Evolutionary conservation across 2,888 invertebrate genomes (phyloP), one percentile per base, ranked within the genome.

Genomic region (Luffia ferchaultella): DNA sequence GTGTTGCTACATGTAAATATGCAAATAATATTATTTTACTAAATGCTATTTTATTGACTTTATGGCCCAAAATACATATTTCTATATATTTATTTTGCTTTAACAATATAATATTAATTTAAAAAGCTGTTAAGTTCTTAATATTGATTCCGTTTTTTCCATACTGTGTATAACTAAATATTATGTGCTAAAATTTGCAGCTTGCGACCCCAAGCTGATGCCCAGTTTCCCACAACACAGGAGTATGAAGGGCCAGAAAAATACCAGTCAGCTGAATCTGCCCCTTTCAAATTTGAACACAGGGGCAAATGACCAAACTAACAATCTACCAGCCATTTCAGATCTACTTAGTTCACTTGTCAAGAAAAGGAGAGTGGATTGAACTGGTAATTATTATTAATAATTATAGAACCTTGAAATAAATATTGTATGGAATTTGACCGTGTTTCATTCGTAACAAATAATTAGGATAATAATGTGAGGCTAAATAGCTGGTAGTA

Each of bases 151-250:
- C 12, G 16, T 43, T 43, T 43, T 43, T 7, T 43, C 5, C n/a
- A 43, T 43, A 43, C n/a, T 7, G n/a, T n/a, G 12, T 7, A 40
- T 40, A 40, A 12, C 41, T 40, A 7, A 17, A n/a, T 17, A 3
- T n/a, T 5, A 43, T 43, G 17, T n/a, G 5, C 30, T 30, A 7
- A 7, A 7, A 30, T 30, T 85, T 85, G 7, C 73, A 96, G 96
- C 98, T 0, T 97, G 97, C 73, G 97, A 97, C 71, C 96, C 97
- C 1, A 95, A 96, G 64, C 78, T 98, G 67, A 98, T 98, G 98
- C 98, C 98, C 1, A 95, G 97, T 58, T 98, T 97, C 70, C 98
- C 98, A 0, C 97, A 98, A 67, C 97, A 97, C 68, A 88, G 97
- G 59, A 95, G 96, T 70, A 88, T 94, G 85, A 92, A 87, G 59